These are phyloP conservation scores for Amaurobius ferox DNA, from an alignment of 2,888 invertebrate species.

Conservation along the genomic window DNA sequence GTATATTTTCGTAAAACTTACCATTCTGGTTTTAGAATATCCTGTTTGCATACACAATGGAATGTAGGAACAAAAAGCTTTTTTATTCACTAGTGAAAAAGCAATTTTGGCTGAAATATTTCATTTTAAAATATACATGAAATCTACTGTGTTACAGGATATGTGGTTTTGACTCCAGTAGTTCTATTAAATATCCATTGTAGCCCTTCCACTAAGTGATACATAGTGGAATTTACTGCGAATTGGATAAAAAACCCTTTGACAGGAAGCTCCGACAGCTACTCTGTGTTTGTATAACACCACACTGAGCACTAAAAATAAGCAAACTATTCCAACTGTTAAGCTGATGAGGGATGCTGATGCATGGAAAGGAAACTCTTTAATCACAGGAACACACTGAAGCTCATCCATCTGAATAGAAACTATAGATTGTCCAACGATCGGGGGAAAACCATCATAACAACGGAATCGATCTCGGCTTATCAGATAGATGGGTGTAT, in stretches of 20 bases:
- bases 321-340: conserved; percentile 80
- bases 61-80: too few relatives aligned
- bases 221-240: conserved; percentile 68
- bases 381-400: conserved; percentile 74
- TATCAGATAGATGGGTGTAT: conserved; percentile 82
- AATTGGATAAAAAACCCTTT: conserved; percentile 43
- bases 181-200: conserved; percentile 59
- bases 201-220: conserved; percentile 54
- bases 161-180: too few relatives aligned
- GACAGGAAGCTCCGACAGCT: conserved; percentile 20
- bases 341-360: conserved; percentile 79
- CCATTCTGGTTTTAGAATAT: too few relatives aligned
- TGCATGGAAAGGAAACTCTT: conserved; percentile 74
- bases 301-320: conserved; percentile 81
- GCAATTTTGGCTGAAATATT: too few relatives aligned
- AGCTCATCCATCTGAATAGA: conserved; percentile 73
- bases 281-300: conserved; percentile 83
- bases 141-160: too few relatives aligned
- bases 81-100: too few relatives aligned
- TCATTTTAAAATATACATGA: too few relatives aligned
- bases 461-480: conserved; percentile 81
- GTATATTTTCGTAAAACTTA: too few relatives aligned
- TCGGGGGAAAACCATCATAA: conserved; percentile 76
- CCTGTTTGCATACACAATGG: too few relatives aligned
- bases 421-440: conserved; percentile 74